These are phyloP conservation scores for Pharmacophagus antenor DNA, from an alignment of 2,888 invertebrate genomes.

Conservation along the genomic window DNA sequence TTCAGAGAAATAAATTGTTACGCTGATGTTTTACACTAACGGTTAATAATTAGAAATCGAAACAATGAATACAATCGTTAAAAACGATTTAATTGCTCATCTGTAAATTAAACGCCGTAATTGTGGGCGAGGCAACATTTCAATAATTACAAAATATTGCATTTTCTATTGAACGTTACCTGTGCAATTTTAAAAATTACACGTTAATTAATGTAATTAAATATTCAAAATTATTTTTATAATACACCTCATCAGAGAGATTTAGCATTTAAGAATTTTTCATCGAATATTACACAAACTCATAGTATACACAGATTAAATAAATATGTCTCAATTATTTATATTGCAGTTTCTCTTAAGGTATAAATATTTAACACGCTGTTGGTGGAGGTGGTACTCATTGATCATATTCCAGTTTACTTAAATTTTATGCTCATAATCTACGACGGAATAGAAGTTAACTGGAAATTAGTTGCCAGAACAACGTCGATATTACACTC, in stretches of 20 bases:
- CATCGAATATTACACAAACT: too few species aligned
- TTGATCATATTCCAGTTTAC: not conserved
- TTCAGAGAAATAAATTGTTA: not conserved
- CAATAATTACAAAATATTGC: slow-evolving; percentile 8
- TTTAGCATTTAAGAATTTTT: not conserved
- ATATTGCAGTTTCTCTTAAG: too few species aligned
- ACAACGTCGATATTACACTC: too few species aligned
- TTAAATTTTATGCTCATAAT: not conserved
- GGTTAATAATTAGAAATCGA: slow-evolving; percentile 24
- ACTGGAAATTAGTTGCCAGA: too few species aligned
- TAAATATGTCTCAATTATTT: too few species aligned
- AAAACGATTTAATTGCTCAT: slow-evolving; percentile 14
- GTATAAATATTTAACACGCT: too few species aligned
- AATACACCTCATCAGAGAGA: not conserved
- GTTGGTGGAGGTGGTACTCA: not conserved
- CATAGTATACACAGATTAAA: too few species aligned
- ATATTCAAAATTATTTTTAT: not conserved
- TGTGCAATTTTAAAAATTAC: not conserved
- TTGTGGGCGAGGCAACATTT: slow-evolving; percentile 24
- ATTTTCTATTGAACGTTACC: slow-evolving; percentile 14
- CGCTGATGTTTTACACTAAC: slow-evolving; percentile 6
- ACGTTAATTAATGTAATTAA: not conserved
- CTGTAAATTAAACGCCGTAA: slow-evolving; percentile 25
- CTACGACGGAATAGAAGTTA: too few species aligned
- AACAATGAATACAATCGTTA: slow-evolving; percentile 19